Conservation (phyloP, 2,797 vertebrate species). For the Gallinago nigripennis region DNA sequence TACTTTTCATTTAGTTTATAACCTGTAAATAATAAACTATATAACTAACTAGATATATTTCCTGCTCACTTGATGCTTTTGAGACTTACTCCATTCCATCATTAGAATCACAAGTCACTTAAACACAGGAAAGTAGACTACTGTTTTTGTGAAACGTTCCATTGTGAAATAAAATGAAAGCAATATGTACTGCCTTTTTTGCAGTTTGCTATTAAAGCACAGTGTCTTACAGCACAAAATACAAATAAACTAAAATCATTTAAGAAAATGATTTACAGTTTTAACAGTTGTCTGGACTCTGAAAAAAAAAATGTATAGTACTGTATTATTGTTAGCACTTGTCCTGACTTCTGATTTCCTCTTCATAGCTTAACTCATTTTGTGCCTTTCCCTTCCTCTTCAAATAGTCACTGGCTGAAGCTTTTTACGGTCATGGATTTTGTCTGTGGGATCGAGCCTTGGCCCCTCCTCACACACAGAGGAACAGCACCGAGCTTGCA, state of each 20-base stretch:
- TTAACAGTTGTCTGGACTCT: conserved; percentile 59
- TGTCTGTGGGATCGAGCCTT: conserved; percentile 43
- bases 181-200: conserved; percentile 70
- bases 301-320: conserved; percentile 50
- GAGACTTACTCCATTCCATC: conserved; percentile 77
- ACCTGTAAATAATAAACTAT: conserved; percentile 69
- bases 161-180: conserved; percentile 69
- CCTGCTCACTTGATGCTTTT: conserved; percentile 74
- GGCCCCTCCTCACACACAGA: not conserved
- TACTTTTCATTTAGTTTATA: conserved; percentile 63
- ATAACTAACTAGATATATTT: conserved; percentile 70
- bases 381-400: conserved; percentile 73
- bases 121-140: conserved; percentile 70
- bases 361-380: conserved; percentile 66
- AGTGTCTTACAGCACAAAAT: conserved; percentile 73
- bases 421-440: conserved; percentile 57
- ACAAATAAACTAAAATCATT: conserved; percentile 60
- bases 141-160: conserved; percentile 74
- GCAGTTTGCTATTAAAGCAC: conserved; percentile 70
- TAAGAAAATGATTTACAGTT: conserved; percentile 54
- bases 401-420: conserved; percentile 34
- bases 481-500: conserved; percentile 19
- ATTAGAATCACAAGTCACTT: conserved; percentile 67
- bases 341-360: conserved; percentile 56
- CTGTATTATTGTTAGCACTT: conserved; percentile 60